Base-by-base conservation (phyloP, 2,888 invertebrate species). In the Catonia carolina region DNA sequence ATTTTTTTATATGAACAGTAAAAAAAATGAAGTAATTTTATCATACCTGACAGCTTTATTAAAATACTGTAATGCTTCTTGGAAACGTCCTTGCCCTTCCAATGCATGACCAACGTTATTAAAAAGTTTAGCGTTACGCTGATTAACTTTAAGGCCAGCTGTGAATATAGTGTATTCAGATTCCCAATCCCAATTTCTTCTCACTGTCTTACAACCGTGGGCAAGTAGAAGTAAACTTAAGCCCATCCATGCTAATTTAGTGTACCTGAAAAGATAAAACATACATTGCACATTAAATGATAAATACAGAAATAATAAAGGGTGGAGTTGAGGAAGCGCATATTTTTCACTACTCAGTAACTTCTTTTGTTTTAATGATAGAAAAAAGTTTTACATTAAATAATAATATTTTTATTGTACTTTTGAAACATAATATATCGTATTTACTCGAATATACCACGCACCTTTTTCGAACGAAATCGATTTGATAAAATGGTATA, bases 61-160 rank as follows among this genome's bases (percentile, higher is more conserved):
- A 73, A 96, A 96, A 75, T 92, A 97, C 62, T 83, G 79, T 57
- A 97, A 74, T 0, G 97, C 96, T 70, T 94, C 92, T 47, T 73
- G 72, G 67, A 77, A 81, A 51, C 75, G 73, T 1, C 78, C 80
- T 67, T 84, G 80, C 61, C 82, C 86, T 76, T 97, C 96, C 64
- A 97, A 75, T 0, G 95, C 94, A 73, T 97, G 96, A 0, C 96
- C 97, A 2, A 97, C 95, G 73, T 97, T 97, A 75, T 97, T 97
- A 75, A 91, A 97, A 20, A 97, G 78, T 73, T 97, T 97, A 20
- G 97, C 97, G 75, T 97, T 97, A 63, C 85, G 82, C 65, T 86
- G 85, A 71, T 92, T 95, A 47, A 93, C 85, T n/a, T 61, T 56
- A 53, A 97, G 76, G 12, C 95, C 96, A 2, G 95, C 89, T 79